Conservation (phyloP, 1,140 invertebrate species). For the Sesamia nonagrioides region DNA sequence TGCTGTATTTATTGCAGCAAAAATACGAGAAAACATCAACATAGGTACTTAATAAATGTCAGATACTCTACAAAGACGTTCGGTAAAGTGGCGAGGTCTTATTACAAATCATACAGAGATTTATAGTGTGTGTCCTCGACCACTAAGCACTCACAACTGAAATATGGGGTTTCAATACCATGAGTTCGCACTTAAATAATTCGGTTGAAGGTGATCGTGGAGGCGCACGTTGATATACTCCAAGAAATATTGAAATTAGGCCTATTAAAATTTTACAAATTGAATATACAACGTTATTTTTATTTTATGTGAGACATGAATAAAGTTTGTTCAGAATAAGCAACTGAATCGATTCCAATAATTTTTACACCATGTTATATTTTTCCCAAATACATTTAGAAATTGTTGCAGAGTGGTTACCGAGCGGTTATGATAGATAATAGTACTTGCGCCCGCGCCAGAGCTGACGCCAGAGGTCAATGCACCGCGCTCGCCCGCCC, state of each 20-base stretch:
- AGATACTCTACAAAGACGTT: slow-evolving; percentile 21
- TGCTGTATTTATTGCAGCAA: slow-evolving; percentile 16
- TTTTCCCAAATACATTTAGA: too few species aligned
- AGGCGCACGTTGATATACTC: neutral
- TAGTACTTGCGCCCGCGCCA: too few species aligned
- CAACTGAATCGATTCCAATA: too few species aligned
- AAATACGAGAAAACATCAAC: slow-evolving; percentile 21
- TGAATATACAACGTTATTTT: too few species aligned
- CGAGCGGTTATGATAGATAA: too few species aligned
- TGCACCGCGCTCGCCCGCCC: too few species aligned
- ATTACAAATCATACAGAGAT: slow-evolving; percentile 59
- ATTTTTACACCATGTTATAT: too few species aligned
- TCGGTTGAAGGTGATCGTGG: neutral
- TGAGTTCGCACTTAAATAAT: slow-evolving; percentile 40
- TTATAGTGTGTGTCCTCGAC: slow-evolving; percentile 54
- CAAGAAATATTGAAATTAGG: neutral
- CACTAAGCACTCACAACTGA: slow-evolving; percentile 51
- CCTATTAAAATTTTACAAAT: neutral
- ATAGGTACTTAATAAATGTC: slow-evolving; percentile 39
- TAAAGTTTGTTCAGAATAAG: too few species aligned
- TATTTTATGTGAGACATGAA: too few species aligned
- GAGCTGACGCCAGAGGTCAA: too few species aligned
- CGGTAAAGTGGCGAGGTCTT: slow-evolving; percentile 44
- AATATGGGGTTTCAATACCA: slow-evolving; percentile 52
- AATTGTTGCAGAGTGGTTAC: too few species aligned